Conservation (phyloP, 2,797 vertebrate genomes). For the Balearica regulorum region DNA sequence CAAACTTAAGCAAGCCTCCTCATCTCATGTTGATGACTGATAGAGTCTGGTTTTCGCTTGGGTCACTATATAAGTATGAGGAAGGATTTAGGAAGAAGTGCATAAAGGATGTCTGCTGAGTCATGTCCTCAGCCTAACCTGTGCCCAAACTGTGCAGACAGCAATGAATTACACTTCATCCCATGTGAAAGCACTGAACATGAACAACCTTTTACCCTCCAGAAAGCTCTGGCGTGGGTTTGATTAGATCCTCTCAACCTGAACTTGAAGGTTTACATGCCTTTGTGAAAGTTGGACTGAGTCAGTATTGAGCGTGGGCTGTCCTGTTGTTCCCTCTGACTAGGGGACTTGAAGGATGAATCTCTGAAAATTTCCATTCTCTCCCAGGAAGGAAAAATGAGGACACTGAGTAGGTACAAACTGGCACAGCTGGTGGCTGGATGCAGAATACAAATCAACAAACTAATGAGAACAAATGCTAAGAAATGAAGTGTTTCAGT, state of each 20-base stretch:
- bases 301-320: background rate
- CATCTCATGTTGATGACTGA: background rate
- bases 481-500: background rate
- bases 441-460: background rate
- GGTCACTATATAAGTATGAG: background rate
- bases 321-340: background rate
- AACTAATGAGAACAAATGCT: background rate
- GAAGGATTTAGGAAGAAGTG: background rate
- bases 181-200: background rate
- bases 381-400: background rate
- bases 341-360: background rate
- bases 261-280: background rate
- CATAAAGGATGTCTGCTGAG: background rate
- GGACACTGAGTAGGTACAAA: background rate
- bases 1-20: background rate
- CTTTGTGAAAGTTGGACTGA: background rate
- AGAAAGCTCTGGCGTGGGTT: background rate
- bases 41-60: background rate
- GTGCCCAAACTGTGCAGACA: background rate
- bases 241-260: background rate
- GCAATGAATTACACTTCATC: background rate
- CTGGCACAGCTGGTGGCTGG: background rate
- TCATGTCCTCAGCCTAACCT: background rate
- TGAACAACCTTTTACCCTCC: background rate
- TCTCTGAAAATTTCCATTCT: background rate